Base-by-base conservation (phyloP, 2,797 vertebrate genomes). In the Gallirallus australis region DNA sequence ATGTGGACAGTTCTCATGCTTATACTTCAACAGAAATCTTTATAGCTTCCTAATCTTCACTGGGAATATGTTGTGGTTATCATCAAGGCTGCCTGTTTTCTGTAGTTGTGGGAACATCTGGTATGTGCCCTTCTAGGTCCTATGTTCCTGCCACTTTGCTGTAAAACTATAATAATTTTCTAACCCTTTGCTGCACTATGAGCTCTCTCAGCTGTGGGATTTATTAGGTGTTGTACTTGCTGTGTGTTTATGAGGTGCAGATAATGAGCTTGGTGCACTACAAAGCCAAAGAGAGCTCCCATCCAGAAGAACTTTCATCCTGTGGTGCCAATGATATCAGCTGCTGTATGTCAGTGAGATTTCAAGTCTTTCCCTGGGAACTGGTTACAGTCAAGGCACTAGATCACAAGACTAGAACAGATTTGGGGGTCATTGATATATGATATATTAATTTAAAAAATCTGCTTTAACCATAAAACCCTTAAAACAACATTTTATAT, bases 161-260 rank as follows among this genome's bases (percentile, higher is more conserved):
- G 40, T 71, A 81, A 91, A 96, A 59, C 20, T 35, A n/a, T 35
- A 31, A 80, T 14, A 4, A 78, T 91, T 95, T 93, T 83, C 53
- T 78, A 65, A 86, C 53, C 33, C 63, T 80, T 81, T 72, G 33
- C 30, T 92, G 76, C 17, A 83, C 25, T 42, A 40, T 31, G 65
- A 93, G 71, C 37, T 86, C 69, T 61, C 50, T 69, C 79, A 90
- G 40, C 66, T 83, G 60, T 48, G 54, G 68, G 70, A 93, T 92
- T 94, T 95, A 92, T 92, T 93, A 90, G 92, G 50, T 90, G 54
- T 20, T 60, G 25, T 15, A 31, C 31, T 71, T 8, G 35, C 50
- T 76, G 4, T 66, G 80, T 90, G 56, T 91, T 94, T 93, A 92
- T 56, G 73, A 93, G 88, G 47, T 84, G 52, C 54, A 93, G 86